phyloP scores from a whole-genome alignment of 2,797 vertebrate species.

The Xenopus petersii region DNA sequence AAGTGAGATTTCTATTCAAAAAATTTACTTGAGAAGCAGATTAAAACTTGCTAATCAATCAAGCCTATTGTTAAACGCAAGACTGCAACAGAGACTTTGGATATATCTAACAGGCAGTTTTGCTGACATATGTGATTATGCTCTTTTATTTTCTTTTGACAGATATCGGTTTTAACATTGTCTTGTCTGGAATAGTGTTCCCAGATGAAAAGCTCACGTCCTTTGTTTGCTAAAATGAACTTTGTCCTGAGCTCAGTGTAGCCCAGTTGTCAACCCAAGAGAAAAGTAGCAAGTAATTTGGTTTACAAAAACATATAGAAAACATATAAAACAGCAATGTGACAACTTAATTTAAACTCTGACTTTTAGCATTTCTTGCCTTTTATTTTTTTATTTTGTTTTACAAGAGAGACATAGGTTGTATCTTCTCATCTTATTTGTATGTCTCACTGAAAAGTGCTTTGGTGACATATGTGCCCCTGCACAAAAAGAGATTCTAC shows the following conservation, averaged over 20 bases:
- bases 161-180: background rate
- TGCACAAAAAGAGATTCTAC: too few relatives aligned
- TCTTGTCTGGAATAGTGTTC: background rate
- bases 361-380: too few relatives aligned
- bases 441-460: too few relatives aligned
- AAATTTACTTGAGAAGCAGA: background rate
- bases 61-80: slow-evolving; percentile 13
- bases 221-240: background rate
- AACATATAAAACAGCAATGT: too few relatives aligned
- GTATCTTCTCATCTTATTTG: too few relatives aligned
- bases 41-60: slow-evolving; percentile 9
- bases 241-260: background rate
- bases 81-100: slow-evolving; percentile 11
- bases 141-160: background rate
- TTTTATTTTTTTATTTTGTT: too few relatives aligned
- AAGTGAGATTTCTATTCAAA: slow-evolving; percentile 12
- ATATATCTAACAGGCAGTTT: slow-evolving; percentile 9
- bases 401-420: too few relatives aligned
- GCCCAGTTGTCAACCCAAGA: background rate
- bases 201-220: background rate
- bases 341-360: too few relatives aligned
- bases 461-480: too few relatives aligned
- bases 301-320: too few relatives aligned
- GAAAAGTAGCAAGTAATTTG: background rate
- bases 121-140: background rate